phyloP scores from a whole-genome alignment of 1,140 invertebrate genomes.

The Hylaeus anthracinus region DNA sequence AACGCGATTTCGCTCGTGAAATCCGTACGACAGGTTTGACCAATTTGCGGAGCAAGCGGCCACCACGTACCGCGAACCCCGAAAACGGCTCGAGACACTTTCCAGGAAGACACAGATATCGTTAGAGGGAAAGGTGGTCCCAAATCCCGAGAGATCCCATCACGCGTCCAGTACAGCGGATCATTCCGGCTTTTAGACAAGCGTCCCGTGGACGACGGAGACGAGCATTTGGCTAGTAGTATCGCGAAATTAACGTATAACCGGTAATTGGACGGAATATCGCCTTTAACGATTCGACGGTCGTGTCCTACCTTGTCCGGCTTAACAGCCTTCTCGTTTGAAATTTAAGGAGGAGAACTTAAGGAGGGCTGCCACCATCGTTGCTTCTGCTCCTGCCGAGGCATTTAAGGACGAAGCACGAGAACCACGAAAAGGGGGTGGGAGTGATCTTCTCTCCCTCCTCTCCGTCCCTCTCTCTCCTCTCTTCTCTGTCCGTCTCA shows the following conservation, averaged over 20 bases:
- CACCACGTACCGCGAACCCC: background rate
- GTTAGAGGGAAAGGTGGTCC: background rate
- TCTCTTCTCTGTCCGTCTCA: background rate
- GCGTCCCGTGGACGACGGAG: background rate
- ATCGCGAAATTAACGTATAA: slow-evolving; percentile 53
- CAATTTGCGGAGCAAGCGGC: too few species aligned
- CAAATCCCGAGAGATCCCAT: background rate
- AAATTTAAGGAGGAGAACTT: slow-evolving; percentile 57
- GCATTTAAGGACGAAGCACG: slow-evolving; percentile 51
- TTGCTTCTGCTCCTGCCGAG: slow-evolving; percentile 41
- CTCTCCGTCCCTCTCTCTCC: too few species aligned
- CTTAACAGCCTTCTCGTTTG: slow-evolving; percentile 52
- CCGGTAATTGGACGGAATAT: slow-evolving; percentile 53
- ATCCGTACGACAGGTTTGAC: too few species aligned
- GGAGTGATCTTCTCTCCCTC: slow-evolving; percentile 26
- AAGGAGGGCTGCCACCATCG: slow-evolving; percentile 48
- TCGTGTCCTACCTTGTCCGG: slow-evolving; percentile 47
- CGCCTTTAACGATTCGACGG: slow-evolving; percentile 50
- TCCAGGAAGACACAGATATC: background rate
- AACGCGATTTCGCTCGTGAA: too few species aligned
- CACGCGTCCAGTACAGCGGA: background rate
- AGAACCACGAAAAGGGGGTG: slow-evolving; percentile 48
- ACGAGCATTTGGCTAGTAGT: slow-evolving; percentile 34
- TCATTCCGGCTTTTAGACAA: slow-evolving; percentile 9
- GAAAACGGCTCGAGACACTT: background rate